Base-by-base conservation (phyloP, 2,113 vertebrate species). In the human (Homo sapiens) region DNA sequence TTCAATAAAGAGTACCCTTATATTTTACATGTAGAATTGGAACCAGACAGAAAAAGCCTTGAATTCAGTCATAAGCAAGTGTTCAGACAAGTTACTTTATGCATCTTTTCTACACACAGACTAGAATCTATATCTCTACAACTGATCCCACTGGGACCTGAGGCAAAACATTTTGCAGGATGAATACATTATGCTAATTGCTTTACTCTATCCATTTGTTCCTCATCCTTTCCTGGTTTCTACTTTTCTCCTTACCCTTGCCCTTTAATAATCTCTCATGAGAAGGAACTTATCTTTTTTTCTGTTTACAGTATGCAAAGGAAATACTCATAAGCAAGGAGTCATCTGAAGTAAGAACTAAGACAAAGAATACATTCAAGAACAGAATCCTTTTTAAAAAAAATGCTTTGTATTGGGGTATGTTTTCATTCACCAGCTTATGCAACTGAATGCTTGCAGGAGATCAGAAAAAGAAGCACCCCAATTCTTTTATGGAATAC, bases 71-170 rank as follows among this genome's bases (percentile, higher is more conserved):
- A 87, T 38, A 94, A 89, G 90, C 59, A 84, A 97, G 89, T 64
- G 61, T 93, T 89, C 70, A 13, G 90, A 80, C 43, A 75, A 59
- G 85, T 88, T 84, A 83, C 68, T 97, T 85, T 76, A 89, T 84
- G 87, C 89, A 72, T 93, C 78, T 95, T 92, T 95, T 80, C 43
- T 30, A 76, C 79, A 87, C 70, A 95, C 55, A 91, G 78, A 75
- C 75, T 96, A 55, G 79, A 96, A 95, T 72, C 73, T 64, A 61
- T 18, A 80, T 27, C 59, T 97, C 90, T 97, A 92, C 93, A 97
- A 98, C 93, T 94, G 96, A 97, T 96, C 92, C 83, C 98, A 92
- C 23, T 64, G 92, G 83, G 97, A 84, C 80, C 48, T 25, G 23
- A 80, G 18, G 85, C 87, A 92, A 96, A 93, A 95, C 57, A 90